Evolutionary conservation across 2,888 invertebrate genomes (phyloP), one percentile per base, ranked within the genome.

Genomic region (Oegoconia quadripuncta): DNA sequence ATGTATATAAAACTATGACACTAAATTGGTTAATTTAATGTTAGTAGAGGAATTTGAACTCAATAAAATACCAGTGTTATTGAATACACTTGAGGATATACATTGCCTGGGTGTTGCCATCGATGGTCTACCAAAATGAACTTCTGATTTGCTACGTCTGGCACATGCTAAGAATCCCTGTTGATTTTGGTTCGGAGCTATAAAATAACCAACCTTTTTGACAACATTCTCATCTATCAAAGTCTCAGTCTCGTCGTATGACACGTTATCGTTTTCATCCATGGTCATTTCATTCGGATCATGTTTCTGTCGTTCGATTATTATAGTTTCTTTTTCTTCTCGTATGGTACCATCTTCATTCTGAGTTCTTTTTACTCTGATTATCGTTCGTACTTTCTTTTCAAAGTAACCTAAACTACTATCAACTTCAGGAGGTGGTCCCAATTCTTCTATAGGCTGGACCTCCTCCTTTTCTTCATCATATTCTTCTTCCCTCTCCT

Each of bases 271-370:
- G 15, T 50, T 49, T 8, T 50, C 49, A 5, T 11, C 28, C 6
- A 59, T 17, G 3, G 41, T 35, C 1, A 50, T 54, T 34, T 48
- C 51, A 11, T 42, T 50, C 0, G 64, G 56, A 41, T 64, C 56
- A 12, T 55, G 50, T 42, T 44, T 56, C 13, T 54, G 42, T 39
- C 55, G 57, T 17, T 35, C 58, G 2, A 62, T 54, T 6, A 48
- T 55, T 9, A 64, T 56, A 1, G 49, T 59, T 33, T 64, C 50
- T 42, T 42, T 64, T 29, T 63, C 54, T 49, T 74, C 69, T 18
- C 49, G 44, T 14, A 69, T 52, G 1, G 59, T 63, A 2, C 69
- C 72, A 52, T 72, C 71, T 4, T 44, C 33, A 17, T 67, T 63
- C 22, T 49, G 45, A 1, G 45, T 54, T 44, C 66, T 53, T 23